Conservation (phyloP, 2,113 vertebrate genomes). For the Hydrochoerus hydrochaeris region DNA sequence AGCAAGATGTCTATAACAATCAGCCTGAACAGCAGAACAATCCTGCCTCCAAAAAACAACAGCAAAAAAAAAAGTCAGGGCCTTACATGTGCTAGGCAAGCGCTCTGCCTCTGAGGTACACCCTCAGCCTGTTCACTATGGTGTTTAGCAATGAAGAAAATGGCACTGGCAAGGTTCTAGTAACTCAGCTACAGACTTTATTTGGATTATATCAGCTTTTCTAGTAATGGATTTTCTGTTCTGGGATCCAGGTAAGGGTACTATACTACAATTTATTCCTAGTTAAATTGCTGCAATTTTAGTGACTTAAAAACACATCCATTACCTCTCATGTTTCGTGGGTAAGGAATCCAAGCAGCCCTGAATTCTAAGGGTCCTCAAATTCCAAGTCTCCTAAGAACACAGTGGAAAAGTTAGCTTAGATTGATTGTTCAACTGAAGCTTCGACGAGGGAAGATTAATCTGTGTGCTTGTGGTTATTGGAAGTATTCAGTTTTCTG, state of each 20-base stretch:
- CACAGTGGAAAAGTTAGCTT: background rate
- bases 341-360: background rate
- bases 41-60: background rate
- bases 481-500: background rate
- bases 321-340: background rate
- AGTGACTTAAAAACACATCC: background rate
- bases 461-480: background rate
- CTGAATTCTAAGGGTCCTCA: background rate
- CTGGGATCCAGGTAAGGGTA: constrained; percentile 20
- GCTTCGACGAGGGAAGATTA: background rate
- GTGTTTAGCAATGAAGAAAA: constrained; percentile 34
- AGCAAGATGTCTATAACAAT: background rate
- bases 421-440: background rate
- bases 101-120: background rate
- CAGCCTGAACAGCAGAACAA: background rate
- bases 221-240: background rate
- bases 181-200: background rate
- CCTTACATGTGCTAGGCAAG: background rate
- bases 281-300: background rate
- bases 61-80: background rate
- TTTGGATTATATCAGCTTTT: background rate
- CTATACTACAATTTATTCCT: constrained; percentile 19
- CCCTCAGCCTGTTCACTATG: background rate
- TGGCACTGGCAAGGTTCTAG: background rate
- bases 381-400: background rate